phyloP scores from a whole-genome alignment of 1,140 invertebrate species.

The Polypedilum pembai region DNA sequence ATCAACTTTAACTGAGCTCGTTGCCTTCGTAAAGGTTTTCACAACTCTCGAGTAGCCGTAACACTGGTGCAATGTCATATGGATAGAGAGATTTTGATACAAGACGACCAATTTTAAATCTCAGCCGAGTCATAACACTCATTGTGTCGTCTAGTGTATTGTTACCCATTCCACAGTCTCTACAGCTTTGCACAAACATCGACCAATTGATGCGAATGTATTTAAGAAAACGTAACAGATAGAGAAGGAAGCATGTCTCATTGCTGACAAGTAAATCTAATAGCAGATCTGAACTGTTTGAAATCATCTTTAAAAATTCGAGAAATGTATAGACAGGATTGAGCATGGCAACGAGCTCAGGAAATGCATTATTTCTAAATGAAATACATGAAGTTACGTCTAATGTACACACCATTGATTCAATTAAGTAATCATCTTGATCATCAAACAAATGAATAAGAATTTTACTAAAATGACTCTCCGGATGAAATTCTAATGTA shows the following conservation, averaged over 20 bases:
- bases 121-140: conserved; percentile 69
- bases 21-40: conserved; percentile 79
- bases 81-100: conserved; percentile 77
- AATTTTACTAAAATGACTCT: conserved; percentile 78
- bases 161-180: conserved; percentile 47
- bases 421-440: conserved; percentile 83
- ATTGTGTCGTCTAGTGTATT: conserved; percentile 73
- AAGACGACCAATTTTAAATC: conserved; percentile 70
- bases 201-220: conserved; percentile 76
- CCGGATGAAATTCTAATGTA: conserved; percentile 74
- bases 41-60: conserved; percentile 74
- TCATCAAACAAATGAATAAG: conserved; percentile 80
- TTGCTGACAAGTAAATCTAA: conserved; percentile 83
- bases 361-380: conserved; percentile 67
- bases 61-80: conserved; percentile 82
- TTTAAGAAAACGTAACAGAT: conserved; percentile 77
- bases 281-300: conserved; percentile 71
- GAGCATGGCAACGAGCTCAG: conserved; percentile 67
- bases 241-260: conserved; percentile 83
- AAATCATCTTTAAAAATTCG: conserved; percentile 73
- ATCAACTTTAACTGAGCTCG: conserved; percentile 50
- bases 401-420: conserved; percentile 85
- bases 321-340: conserved; percentile 77
- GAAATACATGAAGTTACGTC: conserved; percentile 79
- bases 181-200: conserved; percentile 70